These are phyloP conservation scores for Sinosuthora webbiana DNA, from an alignment of 2,113 vertebrate species.

Conservation along the genomic window DNA sequence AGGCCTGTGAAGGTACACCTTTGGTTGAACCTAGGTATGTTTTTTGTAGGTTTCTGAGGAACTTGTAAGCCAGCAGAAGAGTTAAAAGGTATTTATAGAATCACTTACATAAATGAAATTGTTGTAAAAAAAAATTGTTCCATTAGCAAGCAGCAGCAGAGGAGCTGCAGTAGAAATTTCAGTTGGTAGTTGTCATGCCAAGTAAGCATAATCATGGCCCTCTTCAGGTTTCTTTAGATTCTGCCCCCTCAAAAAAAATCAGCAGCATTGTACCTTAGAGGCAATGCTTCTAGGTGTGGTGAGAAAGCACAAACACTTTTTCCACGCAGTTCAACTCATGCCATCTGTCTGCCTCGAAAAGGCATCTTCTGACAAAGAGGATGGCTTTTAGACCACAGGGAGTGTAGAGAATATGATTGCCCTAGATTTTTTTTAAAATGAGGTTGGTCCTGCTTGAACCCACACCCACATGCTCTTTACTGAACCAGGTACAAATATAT, in stretches of 20 bases:
- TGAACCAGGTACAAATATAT: neutral
- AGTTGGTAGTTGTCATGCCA: neutral
- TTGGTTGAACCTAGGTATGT: neutral
- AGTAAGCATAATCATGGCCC: neutral
- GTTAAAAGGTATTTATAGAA: neutral
- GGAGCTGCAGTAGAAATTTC: neutral
- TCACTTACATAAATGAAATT: neutral
- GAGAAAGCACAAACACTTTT: constrained; percentile 26
- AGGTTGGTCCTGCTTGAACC: neutral
- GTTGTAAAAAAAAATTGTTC: neutral
- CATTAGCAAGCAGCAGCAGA: neutral
- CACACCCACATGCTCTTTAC: neutral
- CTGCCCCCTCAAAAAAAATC: neutral
- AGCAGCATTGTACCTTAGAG: neutral
- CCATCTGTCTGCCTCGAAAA: constrained; percentile 51
- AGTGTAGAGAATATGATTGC: neutral
- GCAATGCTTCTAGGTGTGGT: neutral
- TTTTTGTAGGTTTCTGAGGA: neutral
- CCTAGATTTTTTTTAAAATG: neutral
- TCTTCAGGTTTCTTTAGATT: neutral
- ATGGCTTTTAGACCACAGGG: neutral
- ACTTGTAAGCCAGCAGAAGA: neutral
- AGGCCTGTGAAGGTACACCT: neutral
- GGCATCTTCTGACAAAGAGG: neutral
- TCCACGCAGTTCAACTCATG: constrained; percentile 16